These are phyloP conservation scores for Cyprinus carpio DNA, from an alignment of 2,113 vertebrate genomes.

Conservation along the genomic window DNA sequence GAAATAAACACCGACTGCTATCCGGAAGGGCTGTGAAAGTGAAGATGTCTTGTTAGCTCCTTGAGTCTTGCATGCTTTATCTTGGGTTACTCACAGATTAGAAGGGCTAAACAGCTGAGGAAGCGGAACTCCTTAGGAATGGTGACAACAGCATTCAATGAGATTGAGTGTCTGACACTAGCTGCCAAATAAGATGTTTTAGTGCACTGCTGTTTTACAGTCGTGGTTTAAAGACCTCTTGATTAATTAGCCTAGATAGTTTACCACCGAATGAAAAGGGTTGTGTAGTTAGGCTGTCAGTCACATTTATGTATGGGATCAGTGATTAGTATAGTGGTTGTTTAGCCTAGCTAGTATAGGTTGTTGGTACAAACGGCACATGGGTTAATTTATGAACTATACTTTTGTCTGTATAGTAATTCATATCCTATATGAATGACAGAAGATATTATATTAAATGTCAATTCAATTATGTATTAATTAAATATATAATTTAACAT, in stretches of 20 bases:
- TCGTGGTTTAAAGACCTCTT: neutral
- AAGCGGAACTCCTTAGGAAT: conserved; percentile 67
- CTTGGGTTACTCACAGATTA: conserved; percentile 61
- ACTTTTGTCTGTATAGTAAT: neutral
- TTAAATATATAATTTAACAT: too few species aligned
- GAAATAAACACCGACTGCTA: neutral
- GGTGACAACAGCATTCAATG: conserved; percentile 69
- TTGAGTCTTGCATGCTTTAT: conserved; percentile 57
- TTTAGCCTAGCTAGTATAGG: neutral
- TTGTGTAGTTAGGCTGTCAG: neutral
- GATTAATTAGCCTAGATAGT: neutral
- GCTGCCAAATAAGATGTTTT: conserved; percentile 63
- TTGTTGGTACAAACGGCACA: neutral
- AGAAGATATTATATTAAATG: neutral
- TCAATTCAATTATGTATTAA: neutral
- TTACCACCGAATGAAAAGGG: neutral
- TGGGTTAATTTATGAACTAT: neutral
- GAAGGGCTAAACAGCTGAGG: conserved; percentile 68
- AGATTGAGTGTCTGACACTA: conserved; percentile 69
- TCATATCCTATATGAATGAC: neutral
- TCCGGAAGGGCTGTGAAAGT: conserved; percentile 37
- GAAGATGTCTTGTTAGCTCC: conserved; percentile 62
- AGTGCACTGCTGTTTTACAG: conserved; percentile 14
- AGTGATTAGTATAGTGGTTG: neutral
- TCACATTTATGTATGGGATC: neutral